Base-by-base conservation (phyloP, 2,888 invertebrate genomes). In the Andrena haemorrhoa region DNA sequence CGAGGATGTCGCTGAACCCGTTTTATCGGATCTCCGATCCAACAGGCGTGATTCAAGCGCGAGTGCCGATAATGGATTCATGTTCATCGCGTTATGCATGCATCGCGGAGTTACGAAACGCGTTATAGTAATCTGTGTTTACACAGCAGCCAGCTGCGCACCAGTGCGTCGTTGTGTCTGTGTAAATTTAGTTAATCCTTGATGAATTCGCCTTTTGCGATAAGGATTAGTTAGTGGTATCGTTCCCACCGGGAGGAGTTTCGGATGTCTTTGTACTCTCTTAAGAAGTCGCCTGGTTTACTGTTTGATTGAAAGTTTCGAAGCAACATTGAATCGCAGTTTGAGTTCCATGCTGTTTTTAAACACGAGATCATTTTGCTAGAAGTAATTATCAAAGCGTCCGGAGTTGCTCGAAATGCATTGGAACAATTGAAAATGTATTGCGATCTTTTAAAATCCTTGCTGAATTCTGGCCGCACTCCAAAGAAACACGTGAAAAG, bases 51-150 rank as follows among this genome's bases (percentile, higher is more conserved):
- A 70, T 60, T 53, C 47, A 63, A 8, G 23, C 53, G 23, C 20
- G 41, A 63, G 51, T 47, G 31, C 3, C 1, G 47, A 31, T 61
- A 60, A 51, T 53, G 33, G 35, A 66, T 63, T 63, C 61, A 20
- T 10, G 12, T 56, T 26, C 29, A 23, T 47, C 20, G 26, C 8
- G 61, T 51, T 66, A 56, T 8, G 20, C 31, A 58, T 12, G 12
- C 56, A 0, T n/a, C 35, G 70, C 12, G n/a, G 49, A 69, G 23
- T 60, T 49, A 23, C 16, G 68, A n/a, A 47, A 63, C n/a, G 33
- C 20, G 49, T 69, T 49, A 58, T 26, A n/a, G 58, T 66, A 71
- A 79, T 79, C 79, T 79, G 12, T 51, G 70, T 78, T 77, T 71
- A 61, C 20, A 51, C 70, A 65, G 68, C 33, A 20, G 20, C 12